A percentile compares a stretch with the other conserved stretches of the same genome.
phyloP scores from a whole-genome alignment of 2,888 invertebrate species.

The Sarcophaga subvicina region DNA sequence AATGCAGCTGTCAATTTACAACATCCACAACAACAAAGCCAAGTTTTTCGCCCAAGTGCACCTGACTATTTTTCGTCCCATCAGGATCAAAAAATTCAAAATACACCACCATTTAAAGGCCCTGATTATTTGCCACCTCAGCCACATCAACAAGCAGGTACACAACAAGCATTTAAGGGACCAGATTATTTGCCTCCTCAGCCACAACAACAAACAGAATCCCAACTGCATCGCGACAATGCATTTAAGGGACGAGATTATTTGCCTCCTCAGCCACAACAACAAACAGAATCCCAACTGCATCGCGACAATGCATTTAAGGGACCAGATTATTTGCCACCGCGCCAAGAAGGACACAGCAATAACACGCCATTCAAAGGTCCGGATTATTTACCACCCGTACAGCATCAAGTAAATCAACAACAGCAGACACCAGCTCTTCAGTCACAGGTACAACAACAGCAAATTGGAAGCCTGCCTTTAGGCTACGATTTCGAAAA shows the following conservation, averaged over 20 bases:
- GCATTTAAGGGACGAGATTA: constrained; percentile 34
- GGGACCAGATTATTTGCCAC: constrained; percentile 44
- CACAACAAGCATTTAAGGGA: constrained; percentile 32
- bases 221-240: constrained; percentile 9
- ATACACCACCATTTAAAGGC: constrained; percentile 16
- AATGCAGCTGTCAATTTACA: background rate
- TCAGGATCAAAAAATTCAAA: background rate
- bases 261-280: constrained; percentile 16
- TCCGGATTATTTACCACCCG: constrained; percentile 49
- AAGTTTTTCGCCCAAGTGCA: constrained; percentile 11
- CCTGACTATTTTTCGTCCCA: constrained; percentile 35
- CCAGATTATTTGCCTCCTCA: constrained; percentile 36
- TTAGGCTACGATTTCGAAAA: constrained; percentile 75
- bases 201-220: background rate
- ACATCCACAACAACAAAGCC: background rate
- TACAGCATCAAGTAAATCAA: constrained; percentile 20
- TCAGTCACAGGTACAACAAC: background rate
- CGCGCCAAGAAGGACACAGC: background rate
- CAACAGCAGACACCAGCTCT: constrained; percentile 18
- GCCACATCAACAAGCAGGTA: background rate
- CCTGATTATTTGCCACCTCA: constrained; percentile 59
- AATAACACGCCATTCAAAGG: constrained; percentile 13
- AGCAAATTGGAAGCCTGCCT: constrained; percentile 67
- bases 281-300: background rate
- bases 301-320: constrained; percentile 20